Conservation (phyloP, 2,113 vertebrate species). For the Eonycteris spelaea region DNA sequence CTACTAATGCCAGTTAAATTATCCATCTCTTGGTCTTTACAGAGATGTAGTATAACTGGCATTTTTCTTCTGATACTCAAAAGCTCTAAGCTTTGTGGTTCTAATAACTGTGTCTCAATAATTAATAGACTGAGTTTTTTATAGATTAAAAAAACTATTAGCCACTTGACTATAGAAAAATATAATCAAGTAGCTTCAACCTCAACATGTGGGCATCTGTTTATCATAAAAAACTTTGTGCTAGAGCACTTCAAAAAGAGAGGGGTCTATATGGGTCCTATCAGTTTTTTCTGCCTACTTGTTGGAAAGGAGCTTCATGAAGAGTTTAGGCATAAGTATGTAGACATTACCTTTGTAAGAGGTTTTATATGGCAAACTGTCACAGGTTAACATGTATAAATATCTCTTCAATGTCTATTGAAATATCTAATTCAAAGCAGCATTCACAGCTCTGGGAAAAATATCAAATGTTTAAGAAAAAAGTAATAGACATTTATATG, state of each 20-base stretch:
- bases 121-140: background rate
- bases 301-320: background rate
- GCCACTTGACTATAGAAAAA: background rate
- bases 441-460: background rate
- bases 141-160: background rate
- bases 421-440: constrained; percentile 8
- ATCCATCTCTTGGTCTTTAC: background rate
- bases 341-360: background rate
- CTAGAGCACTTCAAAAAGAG: background rate
- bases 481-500: background rate
- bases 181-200: background rate
- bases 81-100: background rate
- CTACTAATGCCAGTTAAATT: background rate
- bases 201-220: background rate
- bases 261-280: background rate
- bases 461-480: background rate
- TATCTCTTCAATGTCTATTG: background rate
- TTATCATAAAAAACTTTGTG: background rate
- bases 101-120: background rate
- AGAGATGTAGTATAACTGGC: background rate
- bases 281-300: background rate
- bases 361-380: background rate
- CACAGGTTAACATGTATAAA: background rate
- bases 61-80: background rate
- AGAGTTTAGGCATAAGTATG: background rate